phyloP scores from a whole-genome alignment of 2,888 invertebrate species.

The Erannis defoliaria region DNA sequence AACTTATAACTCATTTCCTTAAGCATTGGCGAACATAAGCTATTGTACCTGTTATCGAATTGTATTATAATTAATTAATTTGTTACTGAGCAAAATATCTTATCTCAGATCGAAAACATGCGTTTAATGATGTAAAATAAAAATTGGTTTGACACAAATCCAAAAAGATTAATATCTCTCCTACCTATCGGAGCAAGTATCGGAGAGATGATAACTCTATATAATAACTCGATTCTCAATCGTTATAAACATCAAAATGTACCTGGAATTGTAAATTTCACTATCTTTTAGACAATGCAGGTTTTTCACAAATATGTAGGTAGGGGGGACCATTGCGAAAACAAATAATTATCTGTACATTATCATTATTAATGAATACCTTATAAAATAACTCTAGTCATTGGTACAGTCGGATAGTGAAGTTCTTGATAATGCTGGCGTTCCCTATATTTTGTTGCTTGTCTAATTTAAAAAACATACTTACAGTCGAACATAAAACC shows the following conservation, averaged over 20 bases:
- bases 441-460: no score
- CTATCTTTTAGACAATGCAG: neutral
- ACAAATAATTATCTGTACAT: no score
- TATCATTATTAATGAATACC: neutral
- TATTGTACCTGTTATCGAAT: neutral
- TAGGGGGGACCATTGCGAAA: neutral
- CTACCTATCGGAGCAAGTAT: neutral
- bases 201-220: neutral
- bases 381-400: neutral
- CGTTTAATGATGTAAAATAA: slow-evolving; percentile 11
- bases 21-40: neutral
- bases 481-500: no score
- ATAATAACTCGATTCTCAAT: no score
- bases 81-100: slow-evolving; percentile 7
- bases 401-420: neutral
- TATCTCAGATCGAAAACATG: slow-evolving; percentile 19
- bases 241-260: no score
- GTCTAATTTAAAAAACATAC: no score
- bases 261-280: neutral
- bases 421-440: neutral
- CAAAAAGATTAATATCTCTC: neutral
- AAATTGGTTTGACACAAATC: slow-evolving; percentile 3
- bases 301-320: neutral
- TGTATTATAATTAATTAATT: neutral
- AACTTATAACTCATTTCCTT: neutral